These are phyloP conservation scores for Sarcophaga subvicina DNA, from an alignment of 2,888 invertebrate species.

Conservation along the genomic window DNA sequence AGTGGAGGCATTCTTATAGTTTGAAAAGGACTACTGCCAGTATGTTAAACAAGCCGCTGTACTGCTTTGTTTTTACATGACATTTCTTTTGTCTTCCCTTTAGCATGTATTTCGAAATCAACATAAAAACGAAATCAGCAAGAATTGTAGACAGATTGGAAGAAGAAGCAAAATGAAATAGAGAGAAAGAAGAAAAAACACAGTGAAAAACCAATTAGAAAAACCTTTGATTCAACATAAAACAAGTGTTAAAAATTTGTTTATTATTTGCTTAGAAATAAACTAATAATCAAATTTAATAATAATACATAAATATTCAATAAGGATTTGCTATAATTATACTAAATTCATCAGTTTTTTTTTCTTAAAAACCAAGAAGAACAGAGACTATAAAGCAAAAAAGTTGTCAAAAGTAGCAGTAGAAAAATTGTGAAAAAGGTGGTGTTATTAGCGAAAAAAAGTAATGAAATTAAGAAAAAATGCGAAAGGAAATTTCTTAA, in stretches of 20 bases:
- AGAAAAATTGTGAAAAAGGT: constrained; percentile 35
- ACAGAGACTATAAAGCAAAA: constrained; percentile 28
- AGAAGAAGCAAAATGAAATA: neutral
- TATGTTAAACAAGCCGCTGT: neutral
- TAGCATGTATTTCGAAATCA: constrained; percentile 25
- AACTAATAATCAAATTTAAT: neutral
- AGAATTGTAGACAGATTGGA: constrained; percentile 32
- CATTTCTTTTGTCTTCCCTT: constrained; percentile 2
- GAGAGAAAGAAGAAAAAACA: constrained; percentile 16
- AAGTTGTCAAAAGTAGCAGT: constrained; percentile 43
- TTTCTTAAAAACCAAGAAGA: neutral
- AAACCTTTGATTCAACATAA: constrained; percentile 19
- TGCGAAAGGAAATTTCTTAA: neutral
- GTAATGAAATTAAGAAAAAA: neutral
- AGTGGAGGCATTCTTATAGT: too few species aligned
- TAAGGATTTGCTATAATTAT: neutral
- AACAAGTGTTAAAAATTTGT: constrained; percentile 49
- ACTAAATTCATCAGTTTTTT: neutral
- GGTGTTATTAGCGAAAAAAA: constrained; percentile 37
- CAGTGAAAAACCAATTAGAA: constrained; percentile 38
- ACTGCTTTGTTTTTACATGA: constrained; percentile 6
- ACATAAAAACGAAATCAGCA: constrained; percentile 27
- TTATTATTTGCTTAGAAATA: constrained; percentile 25
- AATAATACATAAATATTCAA: neutral
- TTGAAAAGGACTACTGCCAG: too few species aligned